These are phyloP conservation scores for Periophthalmus modestus DNA, from an alignment of 2,113 vertebrate genomes.

Conservation along the genomic window DNA sequence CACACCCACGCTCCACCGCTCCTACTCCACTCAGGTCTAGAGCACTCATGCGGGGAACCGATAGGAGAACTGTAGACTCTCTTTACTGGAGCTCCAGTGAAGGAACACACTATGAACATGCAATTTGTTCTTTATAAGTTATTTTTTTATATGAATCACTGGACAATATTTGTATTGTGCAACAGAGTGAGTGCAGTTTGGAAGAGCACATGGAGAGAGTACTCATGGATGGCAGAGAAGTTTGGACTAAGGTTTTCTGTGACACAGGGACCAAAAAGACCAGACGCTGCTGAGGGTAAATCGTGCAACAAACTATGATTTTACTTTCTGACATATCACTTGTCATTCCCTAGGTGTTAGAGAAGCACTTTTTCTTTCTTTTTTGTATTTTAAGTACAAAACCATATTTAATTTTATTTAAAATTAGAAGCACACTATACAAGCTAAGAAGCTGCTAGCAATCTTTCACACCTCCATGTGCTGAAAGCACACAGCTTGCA, in stretches of 20 bases:
- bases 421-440: background rate
- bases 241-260: background rate
- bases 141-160: constrained; percentile 17
- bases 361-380: no score
- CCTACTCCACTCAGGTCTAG: constrained; percentile 77
- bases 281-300: background rate
- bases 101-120: constrained; percentile 17
- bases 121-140: constrained; percentile 33
- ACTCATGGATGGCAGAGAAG: background rate
- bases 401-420: background rate
- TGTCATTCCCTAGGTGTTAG: background rate
- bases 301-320: background rate
- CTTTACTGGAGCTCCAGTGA: constrained; percentile 44
- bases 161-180: background rate
- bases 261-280: background rate
- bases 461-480: background rate
- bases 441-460: background rate
- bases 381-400: background rate
- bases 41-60: constrained; percentile 69
- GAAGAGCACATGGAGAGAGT: background rate
- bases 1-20: constrained; percentile 59
- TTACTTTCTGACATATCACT: background rate
- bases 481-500: background rate
- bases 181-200: background rate
- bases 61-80: constrained; percentile 66